Base-by-base conservation (phyloP, 2,113 vertebrate species). In the Anguilla rostrata region DNA sequence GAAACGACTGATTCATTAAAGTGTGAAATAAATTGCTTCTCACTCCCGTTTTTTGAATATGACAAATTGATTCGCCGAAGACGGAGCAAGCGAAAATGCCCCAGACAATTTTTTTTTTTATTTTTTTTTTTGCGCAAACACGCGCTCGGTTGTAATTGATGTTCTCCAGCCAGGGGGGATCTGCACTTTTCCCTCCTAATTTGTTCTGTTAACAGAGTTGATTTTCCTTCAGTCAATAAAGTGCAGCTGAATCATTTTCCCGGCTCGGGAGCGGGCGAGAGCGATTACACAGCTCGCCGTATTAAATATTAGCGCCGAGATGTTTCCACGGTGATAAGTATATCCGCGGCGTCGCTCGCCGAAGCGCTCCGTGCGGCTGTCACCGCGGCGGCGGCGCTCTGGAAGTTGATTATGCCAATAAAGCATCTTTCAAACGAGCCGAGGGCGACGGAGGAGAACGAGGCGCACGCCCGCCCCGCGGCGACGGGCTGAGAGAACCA, bases 11-110 rank as follows among this genome's bases (percentile, higher is more conserved):
- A 94, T 95, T 94, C 92, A 93, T 92, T 90, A 88, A 91, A 91
- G 91, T 94, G 94, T 94, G 91, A 94, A 94, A 94, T 95, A 94
- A 92, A 95, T 95, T 94, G 94, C 94, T 92, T 94, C 89, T 94
- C 92, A 90, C 93, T 91, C 91, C 90, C 80, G 92, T 92, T 89
- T 34, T 71, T 87, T 89, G 94, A 94, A 95, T 94, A 95, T 93
- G 92, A 95, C 93, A 95, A 94, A 95, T 95, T 95, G 94, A 95
- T 95, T 95, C 85, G 90, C 83, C 16, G 85, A 86, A 81, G 80
- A 86, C n/a, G 90, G 91, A 86, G 90, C 86, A 75, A 85, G 88
- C 34, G 87, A 85, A 91, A 92, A 93, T 93, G 87, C 88, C 89
- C 83, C 87, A 92, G 91, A 93, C 92, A 90, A 86, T 90, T 75